These are phyloP conservation scores for Manis javanica DNA, from an alignment of 2,797 vertebrate species.

Conservation along the genomic window DNA sequence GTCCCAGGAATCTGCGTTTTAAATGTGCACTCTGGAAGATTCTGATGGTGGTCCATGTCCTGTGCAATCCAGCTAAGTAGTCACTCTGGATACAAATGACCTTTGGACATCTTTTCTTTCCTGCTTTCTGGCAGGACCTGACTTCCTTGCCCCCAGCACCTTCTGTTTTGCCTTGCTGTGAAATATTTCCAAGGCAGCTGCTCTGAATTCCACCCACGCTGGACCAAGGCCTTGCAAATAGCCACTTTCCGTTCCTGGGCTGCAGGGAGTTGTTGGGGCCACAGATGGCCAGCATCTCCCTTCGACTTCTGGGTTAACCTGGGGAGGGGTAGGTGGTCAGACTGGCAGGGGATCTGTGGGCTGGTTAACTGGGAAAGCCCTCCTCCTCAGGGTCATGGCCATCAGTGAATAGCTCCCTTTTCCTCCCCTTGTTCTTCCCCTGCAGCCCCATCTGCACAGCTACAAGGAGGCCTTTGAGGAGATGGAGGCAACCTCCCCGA, in stretches of 20 bases:
- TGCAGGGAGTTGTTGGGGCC: background rate
- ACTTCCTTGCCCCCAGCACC: background rate
- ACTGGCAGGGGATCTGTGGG: background rate
- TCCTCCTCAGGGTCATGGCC: background rate
- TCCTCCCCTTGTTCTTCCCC: conserved; percentile 33
- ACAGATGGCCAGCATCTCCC: background rate
- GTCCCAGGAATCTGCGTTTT: background rate
- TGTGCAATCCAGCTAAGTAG: background rate
- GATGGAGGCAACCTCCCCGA: conserved; percentile 90
- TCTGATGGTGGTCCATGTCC: background rate
- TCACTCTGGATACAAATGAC: background rate
- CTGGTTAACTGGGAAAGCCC: background rate
- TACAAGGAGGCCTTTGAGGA: conserved; percentile 99
- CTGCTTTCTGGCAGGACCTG: background rate
- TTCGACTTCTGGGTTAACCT: background rate
- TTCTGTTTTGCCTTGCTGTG: background rate
- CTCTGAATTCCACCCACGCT: background rate
- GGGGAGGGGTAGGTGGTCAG: background rate
- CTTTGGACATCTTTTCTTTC: background rate
- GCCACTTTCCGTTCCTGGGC: background rate
- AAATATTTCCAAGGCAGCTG: background rate
- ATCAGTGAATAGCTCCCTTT: background rate
- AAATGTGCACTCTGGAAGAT: background rate
- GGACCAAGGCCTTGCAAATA: background rate
- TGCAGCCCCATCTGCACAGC: conserved; percentile 97